Conservation (phyloP, 2,888 invertebrate genomes). For the Platypus cylindrus region DNA sequence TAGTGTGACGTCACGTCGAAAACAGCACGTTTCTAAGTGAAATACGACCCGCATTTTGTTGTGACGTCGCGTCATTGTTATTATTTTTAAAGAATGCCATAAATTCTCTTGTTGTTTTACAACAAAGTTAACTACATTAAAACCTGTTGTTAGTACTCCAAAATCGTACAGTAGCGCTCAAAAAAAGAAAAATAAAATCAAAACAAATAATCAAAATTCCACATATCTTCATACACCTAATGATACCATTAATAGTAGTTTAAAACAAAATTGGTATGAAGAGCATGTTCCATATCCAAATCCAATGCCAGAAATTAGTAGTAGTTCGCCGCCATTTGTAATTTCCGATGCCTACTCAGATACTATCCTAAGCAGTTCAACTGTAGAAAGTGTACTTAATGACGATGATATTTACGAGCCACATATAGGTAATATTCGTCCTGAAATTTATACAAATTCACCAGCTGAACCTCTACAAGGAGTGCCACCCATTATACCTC, state of each 20-base stretch:
- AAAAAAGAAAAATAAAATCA: conserved; percentile 14
- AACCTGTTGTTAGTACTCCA: conserved; percentile 4
- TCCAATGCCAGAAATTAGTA: conserved; percentile 28
- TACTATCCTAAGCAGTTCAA: conserved; percentile 7
- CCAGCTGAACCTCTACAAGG: conserved; percentile 12
- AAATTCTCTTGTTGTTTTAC: too few relatives aligned
- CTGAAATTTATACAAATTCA: conserved; percentile 12
- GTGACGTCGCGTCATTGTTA: too few relatives aligned
- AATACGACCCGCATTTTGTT: too few relatives aligned
- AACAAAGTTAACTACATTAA: conserved; percentile 13
- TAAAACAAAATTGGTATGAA: conserved; percentile 37
- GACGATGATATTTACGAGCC: too few relatives aligned
- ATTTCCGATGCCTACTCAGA: conserved; percentile 15
- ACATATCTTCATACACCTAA: conserved; percentile 25
- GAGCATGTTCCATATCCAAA: conserved; percentile 26
- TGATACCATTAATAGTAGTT: conserved; percentile 23
- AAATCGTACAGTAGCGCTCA: conserved; percentile 2
- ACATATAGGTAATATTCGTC: conserved; percentile 3
- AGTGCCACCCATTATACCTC: conserved; percentile 13
- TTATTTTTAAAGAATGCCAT: too few relatives aligned
- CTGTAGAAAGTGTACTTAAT: conserved; percentile 6
- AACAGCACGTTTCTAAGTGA: too few relatives aligned
- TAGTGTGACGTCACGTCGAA: too few relatives aligned
- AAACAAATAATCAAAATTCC: conserved; percentile 31
- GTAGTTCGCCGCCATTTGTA: conserved; percentile 28